Evolutionary conservation across 2,888 invertebrate species (phyloP).

Genomic region (Criorhina ranunculi): DNA sequence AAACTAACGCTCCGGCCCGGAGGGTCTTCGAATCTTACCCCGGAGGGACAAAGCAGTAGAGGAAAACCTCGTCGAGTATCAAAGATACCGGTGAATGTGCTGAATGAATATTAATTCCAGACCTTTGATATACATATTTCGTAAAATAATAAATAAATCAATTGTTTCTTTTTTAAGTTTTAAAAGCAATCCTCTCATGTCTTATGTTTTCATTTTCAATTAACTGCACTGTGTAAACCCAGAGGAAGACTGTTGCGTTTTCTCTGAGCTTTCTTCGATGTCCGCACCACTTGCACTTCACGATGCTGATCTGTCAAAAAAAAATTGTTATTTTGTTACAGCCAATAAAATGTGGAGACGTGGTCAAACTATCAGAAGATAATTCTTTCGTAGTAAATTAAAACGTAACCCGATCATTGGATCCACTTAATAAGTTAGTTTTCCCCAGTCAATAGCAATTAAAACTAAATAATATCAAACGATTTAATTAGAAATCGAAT

Average conservation of each 20-base stretch:
- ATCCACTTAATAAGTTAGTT: not conserved
- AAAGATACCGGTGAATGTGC: too few species aligned
- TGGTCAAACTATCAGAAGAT: slow-evolving; percentile 17
- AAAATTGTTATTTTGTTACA: slow-evolving; percentile 10
- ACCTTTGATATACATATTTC: too few species aligned
- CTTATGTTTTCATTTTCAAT: not conserved
- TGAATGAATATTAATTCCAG: too few species aligned
- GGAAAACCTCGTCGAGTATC: too few species aligned
- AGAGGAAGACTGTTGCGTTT: slow-evolving; percentile 25
- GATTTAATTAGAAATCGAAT: not conserved
- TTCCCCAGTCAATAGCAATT: not conserved
- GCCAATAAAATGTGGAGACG: slow-evolving; percentile 54
- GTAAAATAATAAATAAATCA: too few species aligned
- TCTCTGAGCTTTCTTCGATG: not conserved
- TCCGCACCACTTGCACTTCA: not conserved
- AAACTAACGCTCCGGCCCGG: too few species aligned
- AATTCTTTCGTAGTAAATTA: not conserved
- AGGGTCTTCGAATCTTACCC: too few species aligned
- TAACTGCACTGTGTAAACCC: slow-evolving; percentile 9
- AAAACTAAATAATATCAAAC: not conserved
- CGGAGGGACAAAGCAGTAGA: too few species aligned
- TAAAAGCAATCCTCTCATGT: too few species aligned
- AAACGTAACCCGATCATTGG: not conserved
- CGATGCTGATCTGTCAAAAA: slow-evolving; percentile 57
- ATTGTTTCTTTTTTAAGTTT: too few species aligned